Evolutionary conservation across 2,888 invertebrate species (phyloP).

Genomic region (Acanthosepion lycidas): DNA sequence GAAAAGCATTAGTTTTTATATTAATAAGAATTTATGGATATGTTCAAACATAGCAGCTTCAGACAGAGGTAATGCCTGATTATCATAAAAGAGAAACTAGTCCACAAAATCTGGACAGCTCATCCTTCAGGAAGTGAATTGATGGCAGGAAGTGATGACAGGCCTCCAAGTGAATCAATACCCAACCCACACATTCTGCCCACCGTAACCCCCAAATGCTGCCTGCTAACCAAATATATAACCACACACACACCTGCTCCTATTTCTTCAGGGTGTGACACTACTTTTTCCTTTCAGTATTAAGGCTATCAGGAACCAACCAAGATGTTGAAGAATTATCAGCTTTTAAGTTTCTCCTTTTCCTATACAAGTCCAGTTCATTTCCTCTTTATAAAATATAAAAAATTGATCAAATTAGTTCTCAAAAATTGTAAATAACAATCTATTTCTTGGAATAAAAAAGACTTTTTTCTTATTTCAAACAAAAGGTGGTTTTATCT

Average conservation of each 20-base stretch:
- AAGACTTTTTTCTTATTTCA: too few species aligned
- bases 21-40: not conserved
- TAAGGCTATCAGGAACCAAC: not conserved
- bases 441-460: too few species aligned
- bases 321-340: not conserved
- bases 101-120: not conserved
- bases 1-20: not conserved
- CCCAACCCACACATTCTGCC: not conserved
- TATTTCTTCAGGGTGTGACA: not conserved
- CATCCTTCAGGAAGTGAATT: not conserved
- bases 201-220: not conserved
- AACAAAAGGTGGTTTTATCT: too few species aligned
- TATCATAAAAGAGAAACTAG: not conserved
- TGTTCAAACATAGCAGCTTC: not conserved
- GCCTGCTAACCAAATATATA: not conserved
- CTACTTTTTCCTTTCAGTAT: not conserved
- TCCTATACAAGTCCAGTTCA: too few species aligned
- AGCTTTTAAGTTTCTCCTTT: not conserved
- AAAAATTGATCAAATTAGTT: too few species aligned
- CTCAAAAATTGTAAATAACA: too few species aligned
- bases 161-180: not conserved
- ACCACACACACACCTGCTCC: not conserved
- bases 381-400: too few species aligned
- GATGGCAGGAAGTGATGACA: not conserved
- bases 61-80: not conserved